These are phyloP conservation scores for Myanophis thanlyinensis DNA, from an alignment of 2,113 vertebrate species.

Conservation along the genomic window DNA sequence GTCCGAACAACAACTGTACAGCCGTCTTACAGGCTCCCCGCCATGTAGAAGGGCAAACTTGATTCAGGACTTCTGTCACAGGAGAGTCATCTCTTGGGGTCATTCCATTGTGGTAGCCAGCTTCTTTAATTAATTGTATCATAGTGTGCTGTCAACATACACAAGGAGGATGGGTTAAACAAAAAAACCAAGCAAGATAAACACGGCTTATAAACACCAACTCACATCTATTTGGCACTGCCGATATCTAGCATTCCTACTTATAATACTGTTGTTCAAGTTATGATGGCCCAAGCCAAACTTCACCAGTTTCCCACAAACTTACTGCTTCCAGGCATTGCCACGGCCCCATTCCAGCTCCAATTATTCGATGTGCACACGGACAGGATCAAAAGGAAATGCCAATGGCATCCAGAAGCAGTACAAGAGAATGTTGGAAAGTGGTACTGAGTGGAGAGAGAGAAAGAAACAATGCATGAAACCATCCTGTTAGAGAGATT, in stretches of 20 bases:
- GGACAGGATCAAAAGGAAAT: neutral
- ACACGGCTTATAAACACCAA: no score
- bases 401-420: neutral
- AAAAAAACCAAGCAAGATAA: neutral
- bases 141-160: conserved; percentile 81
- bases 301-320: neutral
- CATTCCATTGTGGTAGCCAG: conserved; percentile 88
- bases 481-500: neutral
- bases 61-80: conserved; percentile 94
- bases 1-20: conserved; percentile 94
- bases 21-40: conserved; percentile 97
- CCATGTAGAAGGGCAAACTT: conserved; percentile 98
- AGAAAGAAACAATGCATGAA: neutral
- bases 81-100: conserved; percentile 85
- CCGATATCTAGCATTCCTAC: neutral
- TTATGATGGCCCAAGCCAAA: neutral
- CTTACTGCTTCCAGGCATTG: neutral
- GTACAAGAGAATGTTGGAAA: neutral
- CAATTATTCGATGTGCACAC: neutral
- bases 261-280: neutral
- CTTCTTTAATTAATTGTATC: conserved; percentile 95
- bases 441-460: neutral
- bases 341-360: neutral
- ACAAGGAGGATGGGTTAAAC: neutral
- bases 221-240: no score